Evolutionary conservation across 2,113 vertebrate genomes (phyloP).

Genomic region (Erpornis zantholeuca): DNA sequence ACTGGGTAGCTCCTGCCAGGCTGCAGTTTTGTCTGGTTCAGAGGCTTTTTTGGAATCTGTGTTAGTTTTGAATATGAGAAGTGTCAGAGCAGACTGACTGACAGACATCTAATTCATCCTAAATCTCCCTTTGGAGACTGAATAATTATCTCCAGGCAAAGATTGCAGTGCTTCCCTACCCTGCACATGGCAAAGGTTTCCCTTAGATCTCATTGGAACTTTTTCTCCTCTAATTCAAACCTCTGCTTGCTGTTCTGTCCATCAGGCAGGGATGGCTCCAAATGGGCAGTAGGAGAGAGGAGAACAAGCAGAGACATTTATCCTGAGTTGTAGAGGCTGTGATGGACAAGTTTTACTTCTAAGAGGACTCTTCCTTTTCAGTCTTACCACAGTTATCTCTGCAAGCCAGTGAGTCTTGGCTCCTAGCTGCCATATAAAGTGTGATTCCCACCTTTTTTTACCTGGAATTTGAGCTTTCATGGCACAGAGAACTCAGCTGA

Average conservation of each 20-base stretch:
- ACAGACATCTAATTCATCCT: neutral
- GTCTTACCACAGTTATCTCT: neutral
- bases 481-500: neutral
- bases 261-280: neutral
- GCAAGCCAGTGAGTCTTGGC: neutral
- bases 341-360: neutral
- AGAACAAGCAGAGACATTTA: neutral
- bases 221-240: neutral
- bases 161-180: neutral
- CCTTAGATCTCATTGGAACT: neutral
- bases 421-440: neutral
- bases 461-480: neutral
- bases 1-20: neutral
- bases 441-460: neutral
- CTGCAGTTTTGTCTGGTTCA: neutral
- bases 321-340: neutral
- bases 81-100: neutral
- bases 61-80: neutral
- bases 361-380: neutral
- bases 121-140: neutral
- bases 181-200: neutral
- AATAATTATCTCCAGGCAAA: neutral
- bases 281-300: neutral
- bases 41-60: neutral
- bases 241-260: neutral